phyloP scores from a whole-genome alignment of 2,113 vertebrate species.

The Ploceus nigricollis region DNA sequence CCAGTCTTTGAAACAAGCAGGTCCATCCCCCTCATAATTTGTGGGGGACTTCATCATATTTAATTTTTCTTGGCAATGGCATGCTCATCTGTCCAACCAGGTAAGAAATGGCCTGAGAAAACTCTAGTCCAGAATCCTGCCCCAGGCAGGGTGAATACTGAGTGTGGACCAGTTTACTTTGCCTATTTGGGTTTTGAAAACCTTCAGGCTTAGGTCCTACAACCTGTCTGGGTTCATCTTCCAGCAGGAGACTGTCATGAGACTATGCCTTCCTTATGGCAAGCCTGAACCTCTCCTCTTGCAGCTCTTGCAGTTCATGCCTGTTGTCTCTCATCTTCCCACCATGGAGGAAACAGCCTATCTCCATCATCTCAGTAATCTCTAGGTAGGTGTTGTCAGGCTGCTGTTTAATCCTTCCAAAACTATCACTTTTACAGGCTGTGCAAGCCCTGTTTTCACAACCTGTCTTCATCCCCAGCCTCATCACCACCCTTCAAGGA shows the following conservation, averaged over 20 bases:
- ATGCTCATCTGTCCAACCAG: accelerated
- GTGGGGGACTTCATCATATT: not conserved
- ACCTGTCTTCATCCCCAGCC: not conserved
- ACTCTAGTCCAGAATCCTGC: not conserved
- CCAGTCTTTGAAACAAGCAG: not conserved
- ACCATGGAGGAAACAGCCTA: not conserved
- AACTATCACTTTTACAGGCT: not conserved
- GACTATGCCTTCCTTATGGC: accelerated
- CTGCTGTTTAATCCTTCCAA: not conserved
- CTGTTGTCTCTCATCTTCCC: not conserved
- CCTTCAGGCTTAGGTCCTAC: not conserved
- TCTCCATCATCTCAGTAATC: not conserved
- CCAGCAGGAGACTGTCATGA: not conserved
- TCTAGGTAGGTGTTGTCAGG: not conserved
- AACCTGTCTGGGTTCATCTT: not conserved
- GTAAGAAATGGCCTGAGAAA: not conserved
- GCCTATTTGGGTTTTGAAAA: not conserved
- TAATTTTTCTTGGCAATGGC: not conserved
- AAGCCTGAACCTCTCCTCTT: not conserved
- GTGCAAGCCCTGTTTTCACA: not conserved
- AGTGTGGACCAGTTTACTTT: not conserved
- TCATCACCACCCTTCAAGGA: not conserved
- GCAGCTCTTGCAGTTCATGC: not conserved
- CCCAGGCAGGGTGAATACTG: not conserved
- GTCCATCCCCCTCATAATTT: not conserved